Base-by-base conservation (phyloP, 2,113 vertebrate genomes). In the Puntigrus tetrazona region DNA sequence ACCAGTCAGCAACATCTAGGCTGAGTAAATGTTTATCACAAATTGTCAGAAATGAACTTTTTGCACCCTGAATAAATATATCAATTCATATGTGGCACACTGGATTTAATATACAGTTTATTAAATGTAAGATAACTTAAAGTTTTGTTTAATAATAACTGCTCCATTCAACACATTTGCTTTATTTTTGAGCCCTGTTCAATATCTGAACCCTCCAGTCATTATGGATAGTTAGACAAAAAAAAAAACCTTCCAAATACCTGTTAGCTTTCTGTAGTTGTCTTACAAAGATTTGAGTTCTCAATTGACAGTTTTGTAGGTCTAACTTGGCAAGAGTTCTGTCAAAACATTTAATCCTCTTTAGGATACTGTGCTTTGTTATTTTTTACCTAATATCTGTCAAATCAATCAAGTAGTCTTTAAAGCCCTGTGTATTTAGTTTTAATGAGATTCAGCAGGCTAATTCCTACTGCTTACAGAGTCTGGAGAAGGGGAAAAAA, bases 291-390 rank as follows among this genome's bases (percentile, higher is more conserved):
- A 52, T 41, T 7, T 9, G 47, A 79, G 67, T 57, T 70, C 29
- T 36, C 25, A 75, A 50, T 59, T 81, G 83, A 25, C 79, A 86
- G 43, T 84, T 50, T 29, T 81, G 82, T 36, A n/a, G n/a, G 34
- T 74, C 10, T 73, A 7, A 77, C 74, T 86, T 86, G 87, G 84
- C 81, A 76, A 59, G 47, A 81, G 52, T 84, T 84, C 72, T 81
- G 82, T 88, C 63, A 81, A 36, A 61, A 82, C 36, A 84, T 78
- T 74, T n/a, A 77, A 52, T 85, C 61, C 80, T 79, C 74, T 47
- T n/a, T 55, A 13, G 73, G 52, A 63, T 52, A 31, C 65, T 43
- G 18, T 59, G 41, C 78, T 50, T 81, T 82, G 18, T 83, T 87
- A 29, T 83, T 76, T 88, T 79, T 81, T 22, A 45, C 55, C 27